Conservation (phyloP, 2,888 invertebrate genomes). For the Eretmocerus hayati region DNA sequence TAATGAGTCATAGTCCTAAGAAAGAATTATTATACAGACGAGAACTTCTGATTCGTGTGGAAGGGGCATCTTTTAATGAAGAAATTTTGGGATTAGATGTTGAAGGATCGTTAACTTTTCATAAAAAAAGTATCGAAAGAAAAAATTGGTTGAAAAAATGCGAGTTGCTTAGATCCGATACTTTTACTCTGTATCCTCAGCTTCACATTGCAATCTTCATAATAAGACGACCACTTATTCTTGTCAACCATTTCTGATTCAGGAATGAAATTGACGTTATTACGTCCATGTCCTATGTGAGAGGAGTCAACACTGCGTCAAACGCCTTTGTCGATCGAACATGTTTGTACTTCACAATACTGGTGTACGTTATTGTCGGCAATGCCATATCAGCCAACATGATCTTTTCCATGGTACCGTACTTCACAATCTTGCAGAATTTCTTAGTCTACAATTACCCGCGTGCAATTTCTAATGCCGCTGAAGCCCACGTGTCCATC, state of each 20-base stretch:
- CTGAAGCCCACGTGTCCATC: slow-evolving; percentile 60
- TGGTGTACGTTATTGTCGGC: slow-evolving; percentile 63
- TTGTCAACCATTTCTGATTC: slow-evolving; percentile 18
- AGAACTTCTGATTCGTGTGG: too few species aligned
- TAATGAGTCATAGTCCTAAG: too few species aligned
- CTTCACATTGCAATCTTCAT: too few species aligned
- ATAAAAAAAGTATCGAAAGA: too few species aligned
- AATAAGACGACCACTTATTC: not conserved
- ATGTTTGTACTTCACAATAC: slow-evolving; percentile 72
- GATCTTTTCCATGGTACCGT: slow-evolving; percentile 71
- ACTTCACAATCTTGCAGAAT: slow-evolving; percentile 66
- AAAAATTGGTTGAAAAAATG: too few species aligned
- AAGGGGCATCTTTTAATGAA: too few species aligned
- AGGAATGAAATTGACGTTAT: slow-evolving; percentile 65
- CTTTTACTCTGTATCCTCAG: too few species aligned
- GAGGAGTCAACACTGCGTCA: slow-evolving; percentile 57
- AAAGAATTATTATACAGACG: too few species aligned
- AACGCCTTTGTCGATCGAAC: slow-evolving; percentile 79
- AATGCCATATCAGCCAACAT: slow-evolving; percentile 53
- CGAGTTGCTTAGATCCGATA: too few species aligned
- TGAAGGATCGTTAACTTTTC: too few species aligned
- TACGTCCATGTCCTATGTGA: slow-evolving; percentile 58
- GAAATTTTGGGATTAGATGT: too few species aligned
- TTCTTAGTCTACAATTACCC: slow-evolving; percentile 62
- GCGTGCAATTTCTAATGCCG: slow-evolving; percentile 54